Evolutionary conservation across 2,113 vertebrate species (phyloP), one percentile per base, ranked within the genome.

Genomic region (Phodopus roborovskii): DNA sequence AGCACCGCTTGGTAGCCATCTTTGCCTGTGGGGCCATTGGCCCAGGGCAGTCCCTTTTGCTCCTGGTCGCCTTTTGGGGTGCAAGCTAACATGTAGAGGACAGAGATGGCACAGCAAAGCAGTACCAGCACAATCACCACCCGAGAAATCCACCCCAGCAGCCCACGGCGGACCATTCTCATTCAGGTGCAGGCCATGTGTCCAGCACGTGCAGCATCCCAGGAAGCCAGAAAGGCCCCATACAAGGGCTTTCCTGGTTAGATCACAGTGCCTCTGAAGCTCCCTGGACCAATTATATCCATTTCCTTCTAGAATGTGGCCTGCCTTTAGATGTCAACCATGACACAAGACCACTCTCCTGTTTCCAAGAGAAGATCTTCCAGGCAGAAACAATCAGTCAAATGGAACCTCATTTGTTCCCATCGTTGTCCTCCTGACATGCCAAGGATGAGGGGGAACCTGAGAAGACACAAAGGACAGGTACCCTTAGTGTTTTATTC

Each of bases 61-160:
- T 98, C 98, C 71, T 98, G 98, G 2, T 99, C 99, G 3, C 98
- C 98, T 93, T 97, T 99, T 0, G 99, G 99, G 16, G 99, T 99
- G 97, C 99, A 99, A 93, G 99, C 99, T 98, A 99, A 97, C 98
- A 99, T 99, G 88, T 99, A 99, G 95, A 99, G 98, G n/a, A 99
- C 98, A 0, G 99, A 99, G 78, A 99, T 70, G 0, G 97, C 98
- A 94, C 99, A 99, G 98, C 99, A 99, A 62, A 99, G 97, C 15
- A 99, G 98, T 77, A 99, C 99, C 74, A 99, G 97, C 66, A 99
- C 75, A 42, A 99, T 96, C 28, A 98, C 99, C 11, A 99, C 95
- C 19, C 99, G 99, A n/a, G 99, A 99, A n/a, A 99, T 98, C 99
- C 99, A 99, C 42, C 98, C 97, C 36, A 99, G 97, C 24, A 99